Evolutionary conservation across 2,113 vertebrate genomes (phyloP), one percentile per base, ranked within the genome.

Genomic region (Myrmophylax atrothorax): DNA sequence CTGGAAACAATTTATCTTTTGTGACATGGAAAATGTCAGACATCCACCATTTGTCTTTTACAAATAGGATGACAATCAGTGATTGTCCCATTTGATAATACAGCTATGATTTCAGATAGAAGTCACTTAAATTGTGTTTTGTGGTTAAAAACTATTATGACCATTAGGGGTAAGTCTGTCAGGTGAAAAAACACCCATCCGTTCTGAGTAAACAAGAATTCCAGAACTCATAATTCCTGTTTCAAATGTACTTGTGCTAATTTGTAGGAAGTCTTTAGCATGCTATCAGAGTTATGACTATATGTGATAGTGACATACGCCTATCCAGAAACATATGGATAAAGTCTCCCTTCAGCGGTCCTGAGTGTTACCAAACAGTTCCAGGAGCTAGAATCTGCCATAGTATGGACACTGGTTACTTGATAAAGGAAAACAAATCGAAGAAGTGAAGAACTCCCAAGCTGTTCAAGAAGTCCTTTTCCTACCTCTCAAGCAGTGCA

Each of bases 381-480:
- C 10, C 12, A 55, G 77, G 80, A 94, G 78, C 47, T 90, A 67
- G 63, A 31, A 74, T 96, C 84, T 95, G 55, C 40, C 17, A 3
- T 67, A 79, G 64, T 31, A 31, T n/a, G 56, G 56, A 16, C 12
- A 56, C 53, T 95, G 75, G 35, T 93, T 95, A 93, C 84, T 84
- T 92, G 83, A 81, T 31, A 35, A 16, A 87, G 67, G 80, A 84
- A 76, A 79, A 73, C 13, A 79, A 90, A 95, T 96, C 63, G 89
- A 90, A 84, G 44, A 50, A 78, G 14, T 90, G 94, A 96, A 75
- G 49, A 24, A 69, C 96, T 94, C 55, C 76, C 81, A 85, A 66
- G 23, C 67, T 95, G 49, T 81, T 60, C 64, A 95, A 88, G 96
- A 97, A 97, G 94, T 95, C 52, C 90, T 94, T 97, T 97, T 96